Evolutionary conservation across 2,888 invertebrate genomes (phyloP), one percentile per base, ranked within the genome.

Genomic region (Muscina levida): DNA sequence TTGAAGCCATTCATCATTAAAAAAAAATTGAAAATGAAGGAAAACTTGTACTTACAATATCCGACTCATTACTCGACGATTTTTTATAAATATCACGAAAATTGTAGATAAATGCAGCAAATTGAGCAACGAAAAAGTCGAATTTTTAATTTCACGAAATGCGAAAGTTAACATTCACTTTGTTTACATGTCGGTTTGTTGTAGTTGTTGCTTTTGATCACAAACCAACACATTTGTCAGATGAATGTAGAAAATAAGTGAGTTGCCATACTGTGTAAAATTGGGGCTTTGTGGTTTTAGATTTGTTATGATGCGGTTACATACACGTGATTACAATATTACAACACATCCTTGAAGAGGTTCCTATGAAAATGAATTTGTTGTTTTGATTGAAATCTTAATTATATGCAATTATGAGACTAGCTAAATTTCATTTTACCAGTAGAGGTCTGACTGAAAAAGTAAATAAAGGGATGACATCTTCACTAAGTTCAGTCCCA

Each of bases 91-190:
- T 72, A 42, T 11, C 51, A 67, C 67, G 59, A 6, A n/a, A 46
- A 42, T 31, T 59, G 42, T n/a, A 4, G 46, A 42, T 68, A 75
- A 37, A 72, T 72, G 68, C n/a, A 10, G 6, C 1, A 19, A 4
- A 13, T 59, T 15, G 15, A 59, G 39, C 37, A 39, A 62, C 8
- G 15, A 57, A 1, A 37, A 39, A 19, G 2, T 42, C 17, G 62
- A 31, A 5, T 65, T 2, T 74, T 42, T 72, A 24, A n/a, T n/a
- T 75, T 53, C 39, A 13, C 31, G 46, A 2, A 70, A 44, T 71
- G 70, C 76, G 26, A 46, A 77, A 73, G 17, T 74, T 74, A 51
- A 77, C 77, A 81, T 81, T 77, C 80, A 77, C 81, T 81, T 81
- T 81, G 81, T 81, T 81, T 81, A 81, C 74, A 74, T 73, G 11